These are phyloP conservation scores for Drosophila austrosaltans DNA, from an alignment of 2,888 invertebrate species.

Conservation along the genomic window DNA sequence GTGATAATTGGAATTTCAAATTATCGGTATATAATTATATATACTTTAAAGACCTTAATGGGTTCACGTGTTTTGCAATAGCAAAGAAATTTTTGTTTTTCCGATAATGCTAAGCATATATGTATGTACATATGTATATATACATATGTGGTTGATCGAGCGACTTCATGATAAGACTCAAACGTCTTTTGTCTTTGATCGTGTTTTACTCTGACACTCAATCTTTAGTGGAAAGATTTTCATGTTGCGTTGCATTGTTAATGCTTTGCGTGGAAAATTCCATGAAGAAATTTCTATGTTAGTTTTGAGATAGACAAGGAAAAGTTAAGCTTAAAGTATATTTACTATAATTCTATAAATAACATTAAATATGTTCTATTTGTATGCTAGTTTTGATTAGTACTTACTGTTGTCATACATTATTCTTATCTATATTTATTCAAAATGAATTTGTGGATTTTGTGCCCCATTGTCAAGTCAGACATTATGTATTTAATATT, in stretches of 20 bases:
- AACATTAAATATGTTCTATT: not conserved
- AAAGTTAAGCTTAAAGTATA: not conserved
- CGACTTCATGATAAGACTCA: not conserved
- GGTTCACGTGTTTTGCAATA: not conserved
- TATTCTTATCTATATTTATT: not conserved
- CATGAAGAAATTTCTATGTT: slow-evolving; percentile 30
- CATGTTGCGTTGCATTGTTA: slow-evolving; percentile 28
- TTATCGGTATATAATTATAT: slow-evolving; percentile 2
- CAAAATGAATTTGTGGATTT: not conserved
- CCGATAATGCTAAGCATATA: not conserved
- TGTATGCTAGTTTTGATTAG: not conserved
- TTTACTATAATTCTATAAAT: slow-evolving; percentile 1
- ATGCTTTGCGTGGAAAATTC: slow-evolving; percentile 60
- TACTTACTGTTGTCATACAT: not conserved
- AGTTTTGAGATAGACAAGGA: not conserved
- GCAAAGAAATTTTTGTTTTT: not conserved
- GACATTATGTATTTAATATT: not conserved
- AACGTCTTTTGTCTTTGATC: not conserved
- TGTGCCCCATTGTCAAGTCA: not conserved
- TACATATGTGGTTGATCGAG: not conserved
- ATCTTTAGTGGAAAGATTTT: slow-evolving; percentile 56
- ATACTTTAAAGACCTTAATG: not conserved
- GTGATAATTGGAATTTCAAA: slow-evolving; percentile 8
- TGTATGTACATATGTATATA: not conserved
- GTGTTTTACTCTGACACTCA: not conserved